Evolutionary conservation across 2,113 vertebrate genomes (phyloP).

Genomic region (Telmatochromis brachygnathus): DNA sequence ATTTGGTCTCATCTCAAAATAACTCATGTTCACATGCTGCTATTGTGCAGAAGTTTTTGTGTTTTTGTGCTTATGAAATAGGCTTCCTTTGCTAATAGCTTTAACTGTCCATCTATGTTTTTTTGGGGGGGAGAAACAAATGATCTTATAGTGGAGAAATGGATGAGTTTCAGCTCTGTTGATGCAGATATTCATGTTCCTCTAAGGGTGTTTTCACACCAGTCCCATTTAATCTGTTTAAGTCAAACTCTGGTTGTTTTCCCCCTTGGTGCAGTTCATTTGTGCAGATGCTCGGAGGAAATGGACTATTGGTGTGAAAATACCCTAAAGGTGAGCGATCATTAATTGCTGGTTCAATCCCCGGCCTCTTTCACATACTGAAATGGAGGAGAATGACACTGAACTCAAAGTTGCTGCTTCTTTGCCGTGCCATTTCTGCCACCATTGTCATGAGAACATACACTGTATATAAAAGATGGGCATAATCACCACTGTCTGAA

Average conservation of each 20-base stretch:
- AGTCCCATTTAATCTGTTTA: background rate
- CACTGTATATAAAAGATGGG: background rate
- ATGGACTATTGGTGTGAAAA: background rate
- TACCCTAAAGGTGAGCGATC: background rate
- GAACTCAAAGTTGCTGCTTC: background rate
- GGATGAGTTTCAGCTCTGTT: background rate
- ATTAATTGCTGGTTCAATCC: background rate
- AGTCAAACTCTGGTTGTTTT: background rate
- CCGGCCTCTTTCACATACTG: background rate
- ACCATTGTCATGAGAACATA: background rate
- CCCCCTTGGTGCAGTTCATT: background rate
- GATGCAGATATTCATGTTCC: background rate
- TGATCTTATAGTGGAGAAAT: background rate
- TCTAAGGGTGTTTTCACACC: background rate
- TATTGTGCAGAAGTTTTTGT: background rate
- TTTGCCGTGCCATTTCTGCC: accelerated
- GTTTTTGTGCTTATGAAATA: background rate
- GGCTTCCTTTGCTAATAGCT: background rate
- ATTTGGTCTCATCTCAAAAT: background rate
- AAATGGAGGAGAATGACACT: background rate
- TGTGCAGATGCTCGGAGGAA: background rate
- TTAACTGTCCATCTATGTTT: background rate
- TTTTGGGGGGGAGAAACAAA: background rate
- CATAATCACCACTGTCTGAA: background rate
- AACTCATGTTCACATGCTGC: background rate